A percentile compares a stretch with the other conserved stretches of the same genome.
phyloP scores from a whole-genome alignment of 2,797 vertebrate species.

The Chaunax sp. region DNA sequence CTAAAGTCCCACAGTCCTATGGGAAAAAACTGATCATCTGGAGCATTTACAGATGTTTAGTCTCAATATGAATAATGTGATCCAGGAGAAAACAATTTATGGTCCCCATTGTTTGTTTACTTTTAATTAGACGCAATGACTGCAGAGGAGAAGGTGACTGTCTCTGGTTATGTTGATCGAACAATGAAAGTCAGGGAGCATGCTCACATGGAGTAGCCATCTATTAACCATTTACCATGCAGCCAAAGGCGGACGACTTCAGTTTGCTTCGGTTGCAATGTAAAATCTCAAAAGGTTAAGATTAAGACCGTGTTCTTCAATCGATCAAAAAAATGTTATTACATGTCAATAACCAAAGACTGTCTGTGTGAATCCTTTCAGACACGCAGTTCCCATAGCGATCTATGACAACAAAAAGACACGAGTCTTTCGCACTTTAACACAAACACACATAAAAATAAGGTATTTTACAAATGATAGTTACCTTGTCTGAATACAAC shows the following conservation, averaged over 20 bases:
- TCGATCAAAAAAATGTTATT: background rate
- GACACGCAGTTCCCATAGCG: background rate
- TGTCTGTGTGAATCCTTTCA: background rate
- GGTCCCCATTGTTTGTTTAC: constrained; percentile 14
- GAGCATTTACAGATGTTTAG: background rate
- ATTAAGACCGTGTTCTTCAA: background rate
- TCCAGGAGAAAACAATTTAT: background rate
- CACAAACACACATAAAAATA: background rate
- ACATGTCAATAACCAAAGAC: background rate
- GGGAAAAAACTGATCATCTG: background rate
- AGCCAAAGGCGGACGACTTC: too few relatives aligned
- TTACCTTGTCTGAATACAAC: constrained; percentile 58
- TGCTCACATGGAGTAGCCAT: constrained; percentile 12
- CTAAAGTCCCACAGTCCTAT: background rate
- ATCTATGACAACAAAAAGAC: background rate
- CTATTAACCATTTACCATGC: background rate
- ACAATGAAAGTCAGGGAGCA: constrained; percentile 28
- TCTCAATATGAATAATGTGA: background rate
- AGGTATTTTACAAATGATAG: background rate
- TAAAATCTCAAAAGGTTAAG: background rate
- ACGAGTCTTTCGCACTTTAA: background rate
- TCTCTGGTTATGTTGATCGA: constrained; percentile 27
- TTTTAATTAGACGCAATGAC: background rate
- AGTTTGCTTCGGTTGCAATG: background rate
- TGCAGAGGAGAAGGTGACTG: background rate